Evolutionary conservation across 2,797 vertebrate genomes (phyloP).

Genomic region (Gymnothorax javanicus): DNA sequence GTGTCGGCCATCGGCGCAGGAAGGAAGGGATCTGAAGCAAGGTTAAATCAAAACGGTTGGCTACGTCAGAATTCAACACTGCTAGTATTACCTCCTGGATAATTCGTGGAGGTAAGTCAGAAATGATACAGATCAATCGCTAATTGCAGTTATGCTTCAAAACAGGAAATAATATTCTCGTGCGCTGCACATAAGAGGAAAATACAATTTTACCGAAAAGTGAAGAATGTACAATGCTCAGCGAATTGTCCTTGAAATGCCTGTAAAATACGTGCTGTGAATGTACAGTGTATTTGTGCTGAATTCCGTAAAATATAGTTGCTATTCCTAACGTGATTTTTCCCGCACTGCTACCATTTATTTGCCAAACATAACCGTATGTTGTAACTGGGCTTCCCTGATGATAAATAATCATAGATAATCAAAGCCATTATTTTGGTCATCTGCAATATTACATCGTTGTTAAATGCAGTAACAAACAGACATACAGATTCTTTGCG

Average conservation of each 20-base stretch:
- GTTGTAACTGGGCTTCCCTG: neutral
- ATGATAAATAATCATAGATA: neutral
- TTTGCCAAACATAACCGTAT: neutral
- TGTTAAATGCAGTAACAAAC: neutral
- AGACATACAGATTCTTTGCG: neutral
- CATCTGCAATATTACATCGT: neutral
- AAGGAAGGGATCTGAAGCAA: constrained; percentile 9
- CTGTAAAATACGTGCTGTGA: neutral
- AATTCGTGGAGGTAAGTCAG: constrained; percentile 7
- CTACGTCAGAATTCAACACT: neutral
- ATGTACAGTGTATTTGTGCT: neutral
- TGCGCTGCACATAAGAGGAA: neutral
- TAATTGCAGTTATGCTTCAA: neutral
- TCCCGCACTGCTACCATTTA: neutral
- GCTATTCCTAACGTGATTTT: neutral
- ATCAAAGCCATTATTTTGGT: neutral
- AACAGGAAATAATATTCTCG: neutral
- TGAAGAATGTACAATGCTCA: neutral
- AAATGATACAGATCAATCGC: neutral
- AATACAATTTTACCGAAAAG: neutral
- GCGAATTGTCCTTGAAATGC: neutral
- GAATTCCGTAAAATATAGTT: neutral
- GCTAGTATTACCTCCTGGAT: neutral
- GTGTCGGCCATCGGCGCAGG: neutral
- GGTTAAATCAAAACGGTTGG: neutral